Conservation (phyloP, 2,113 vertebrate species). For the Elephas maximus region DNA sequence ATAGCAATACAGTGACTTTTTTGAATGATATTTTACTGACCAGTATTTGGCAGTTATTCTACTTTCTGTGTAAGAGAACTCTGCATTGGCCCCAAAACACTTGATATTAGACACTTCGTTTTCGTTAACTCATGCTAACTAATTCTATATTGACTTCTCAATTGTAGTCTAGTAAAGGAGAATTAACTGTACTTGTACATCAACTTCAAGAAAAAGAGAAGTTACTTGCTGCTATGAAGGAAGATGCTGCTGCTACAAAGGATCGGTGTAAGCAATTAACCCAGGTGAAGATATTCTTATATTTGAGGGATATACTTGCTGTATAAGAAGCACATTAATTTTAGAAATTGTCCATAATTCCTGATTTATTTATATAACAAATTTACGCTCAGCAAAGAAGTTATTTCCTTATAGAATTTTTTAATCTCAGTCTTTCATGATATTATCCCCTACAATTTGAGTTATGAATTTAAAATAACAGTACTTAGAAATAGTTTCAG, state of each 20-base stretch:
- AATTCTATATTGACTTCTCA: slow-evolving; percentile 40
- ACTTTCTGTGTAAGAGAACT: not conserved
- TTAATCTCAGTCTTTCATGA: not conserved
- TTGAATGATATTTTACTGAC: slow-evolving; percentile 48
- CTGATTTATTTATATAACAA: slow-evolving; percentile 30
- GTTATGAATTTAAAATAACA: slow-evolving; percentile 57
- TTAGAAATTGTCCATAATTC: not conserved
- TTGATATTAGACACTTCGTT: slow-evolving; percentile 33
- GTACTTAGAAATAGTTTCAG: slow-evolving; percentile 43
- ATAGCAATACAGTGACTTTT: not conserved
- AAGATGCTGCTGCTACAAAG: slow-evolving; percentile 94
- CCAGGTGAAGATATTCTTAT: slow-evolving; percentile 90
- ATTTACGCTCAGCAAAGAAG: not conserved
- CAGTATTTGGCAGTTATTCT: not conserved
- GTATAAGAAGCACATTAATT: not conserved
- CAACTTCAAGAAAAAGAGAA: slow-evolving; percentile 95
- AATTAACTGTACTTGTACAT: slow-evolving; percentile 89
- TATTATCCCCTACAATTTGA: not conserved
- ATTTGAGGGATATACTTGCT: fast-evolving
- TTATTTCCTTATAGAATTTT: slow-evolving; percentile 6
- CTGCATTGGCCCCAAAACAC: not conserved
- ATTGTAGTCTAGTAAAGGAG: slow-evolving; percentile 92
- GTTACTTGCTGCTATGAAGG: slow-evolving; percentile 92
- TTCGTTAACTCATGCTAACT: not conserved
- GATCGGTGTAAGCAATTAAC: slow-evolving; percentile 97